Evolutionary conservation across 1,140 invertebrate genomes (phyloP), one percentile per base, ranked within the genome.

Genomic region (Dendroctonus valens): DNA sequence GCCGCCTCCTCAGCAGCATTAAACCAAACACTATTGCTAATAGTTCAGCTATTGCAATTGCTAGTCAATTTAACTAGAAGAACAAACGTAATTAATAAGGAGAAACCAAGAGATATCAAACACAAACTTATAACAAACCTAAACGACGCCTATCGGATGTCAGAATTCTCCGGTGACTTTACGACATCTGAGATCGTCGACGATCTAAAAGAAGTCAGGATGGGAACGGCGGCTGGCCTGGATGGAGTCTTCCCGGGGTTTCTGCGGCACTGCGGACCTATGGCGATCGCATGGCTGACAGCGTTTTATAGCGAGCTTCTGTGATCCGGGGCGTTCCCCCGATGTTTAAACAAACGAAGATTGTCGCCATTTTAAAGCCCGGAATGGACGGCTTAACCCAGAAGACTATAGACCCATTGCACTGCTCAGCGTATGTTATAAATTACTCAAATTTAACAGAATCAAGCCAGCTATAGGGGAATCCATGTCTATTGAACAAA

Each of bases 351-450:
- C 9, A 8, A 51, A 51, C 49, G 49, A 51, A 51, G 49, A 51
- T 51, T 14, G 49, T 51, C 14, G 49, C 49, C 14, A 51, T 51
- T 51, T 51, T 51, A 51, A 14, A 51, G n/a, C n/a, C n/a, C n/a
- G n/a, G n/a, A n/a, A n/a, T n/a, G n/a, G n/a, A n/a, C n/a, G n/a
- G n/a, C n/a, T n/a, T n/a, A n/a, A 51, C 49, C 49, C 49, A 11
- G 49, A 51, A 51, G 14, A 51, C 15, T 51, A 51, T 14, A 51
- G 49, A 0, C 49, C 49, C 49, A 51, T 51, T 14, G 14, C 49
- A 11, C 49, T 14, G 9, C 8, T 51, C 14, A 51, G 49, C 49
- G 49, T 51, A 11, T 51, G 49, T 14, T 51, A 11, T 7, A 51
- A 51, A n/a, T 8, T 7, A 44, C n/a, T n/a, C n/a, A n/a, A n/a